Evolutionary conservation across 2,797 vertebrate genomes (phyloP), one percentile per base, ranked within the genome.

Genomic region (Lates japonicus): DNA sequence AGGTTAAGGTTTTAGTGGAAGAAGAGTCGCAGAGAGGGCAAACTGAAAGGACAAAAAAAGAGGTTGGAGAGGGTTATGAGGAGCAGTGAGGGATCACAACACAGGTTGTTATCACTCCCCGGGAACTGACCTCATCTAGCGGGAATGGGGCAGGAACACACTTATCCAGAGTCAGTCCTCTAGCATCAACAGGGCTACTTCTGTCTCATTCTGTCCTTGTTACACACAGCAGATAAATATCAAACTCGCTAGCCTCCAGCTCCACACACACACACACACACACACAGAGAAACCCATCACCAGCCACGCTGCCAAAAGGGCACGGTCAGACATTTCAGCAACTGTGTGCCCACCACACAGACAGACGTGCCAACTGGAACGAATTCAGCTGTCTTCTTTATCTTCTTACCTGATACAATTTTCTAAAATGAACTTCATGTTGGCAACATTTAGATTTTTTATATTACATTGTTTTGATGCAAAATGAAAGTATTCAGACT

Each of bases 91-190:
- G 51, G 65, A 48, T 57, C 66, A 11, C 51, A 74, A 48, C 4
- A 22, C 41, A 73, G 88, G 88, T 84, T 41, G 83, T n/a, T n/a
- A n/a, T 90, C 79, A 76, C 41, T 42, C 64, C 11, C 39, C 75
- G n/a, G n/a, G 62, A 79, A 44, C 58, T 87, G 87, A 86, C 80
- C 79, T 87, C 85, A 88, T 80, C 84, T 52, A 65, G 63, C 80
- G 77, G 82, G 84, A 89, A 89, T 90, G n/a, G 66, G 29, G 31
- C 25, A 77, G 35, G 12, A 58, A 37, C 67, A 37, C 52, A 31
- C 65, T 31, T 54, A 35, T 54, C 44, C 61, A 58, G 33, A 69
- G n/a, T 25, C 1, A 19, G 6, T n/a, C 66, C 52, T 29, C 14
- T 22, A 19, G 31, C 11, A 55, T 49, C 41, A 3, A 22, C 59